Conservation (phyloP, 2,888 invertebrate genomes). For the Acrobasis suavella region DNA sequence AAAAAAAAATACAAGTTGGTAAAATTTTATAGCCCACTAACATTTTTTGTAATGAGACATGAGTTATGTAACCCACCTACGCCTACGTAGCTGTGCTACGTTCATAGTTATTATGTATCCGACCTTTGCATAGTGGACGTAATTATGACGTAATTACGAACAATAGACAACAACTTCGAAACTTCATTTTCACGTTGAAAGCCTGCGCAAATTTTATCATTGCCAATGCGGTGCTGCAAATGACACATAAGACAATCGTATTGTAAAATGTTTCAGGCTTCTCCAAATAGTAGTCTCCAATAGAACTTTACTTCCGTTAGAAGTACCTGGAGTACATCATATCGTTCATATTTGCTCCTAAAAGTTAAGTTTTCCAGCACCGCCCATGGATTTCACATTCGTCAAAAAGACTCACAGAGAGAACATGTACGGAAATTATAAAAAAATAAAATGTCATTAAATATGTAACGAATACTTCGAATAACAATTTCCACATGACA, state of each 20-base stretch:
- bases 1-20: background rate
- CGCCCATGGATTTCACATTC: too few species aligned
- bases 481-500: too few species aligned
- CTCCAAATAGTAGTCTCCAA: too few species aligned
- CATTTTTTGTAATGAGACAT: background rate
- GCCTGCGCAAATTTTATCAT: slow-evolving; percentile 15
- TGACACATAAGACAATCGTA: slow-evolving; percentile 25
- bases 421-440: too few species aligned
- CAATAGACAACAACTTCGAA: slow-evolving; percentile 8
- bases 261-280: too few species aligned
- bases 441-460: too few species aligned
- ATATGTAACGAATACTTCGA: too few species aligned
- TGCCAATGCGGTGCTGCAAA: slow-evolving; percentile 21
- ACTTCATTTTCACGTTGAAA: slow-evolving; percentile 20
- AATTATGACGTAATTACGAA: background rate
- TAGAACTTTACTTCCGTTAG: too few species aligned
- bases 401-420: too few species aligned
- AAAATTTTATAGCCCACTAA: background rate
- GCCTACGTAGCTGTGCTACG: background rate
- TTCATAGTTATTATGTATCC: background rate
- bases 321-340: too few species aligned
- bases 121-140: background rate
- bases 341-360: too few species aligned
- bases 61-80: background rate
- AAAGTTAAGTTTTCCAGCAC: too few species aligned